phyloP scores from a whole-genome alignment of 2,113 vertebrate species.

The Sigmodon hispidus region DNA sequence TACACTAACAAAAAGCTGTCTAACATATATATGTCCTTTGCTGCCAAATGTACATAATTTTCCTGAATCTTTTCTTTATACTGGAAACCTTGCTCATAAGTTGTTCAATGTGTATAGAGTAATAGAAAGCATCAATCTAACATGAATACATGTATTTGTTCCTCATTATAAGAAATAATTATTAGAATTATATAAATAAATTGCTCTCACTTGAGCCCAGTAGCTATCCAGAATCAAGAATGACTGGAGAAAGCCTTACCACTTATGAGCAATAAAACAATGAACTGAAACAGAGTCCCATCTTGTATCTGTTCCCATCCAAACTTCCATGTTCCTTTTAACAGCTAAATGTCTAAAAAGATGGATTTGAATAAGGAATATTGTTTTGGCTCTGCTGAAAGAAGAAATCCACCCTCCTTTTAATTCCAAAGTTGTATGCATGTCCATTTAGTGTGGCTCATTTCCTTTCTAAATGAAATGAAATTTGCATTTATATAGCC shows the following conservation, averaged over 20 bases:
- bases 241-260: slow-evolving; percentile 34
- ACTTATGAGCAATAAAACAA: neutral
- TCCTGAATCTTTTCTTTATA: neutral
- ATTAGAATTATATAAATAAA: slow-evolving; percentile 21
- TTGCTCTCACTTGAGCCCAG: slow-evolving; percentile 2
- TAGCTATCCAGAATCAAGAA: neutral
- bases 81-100: slow-evolving; percentile 12
- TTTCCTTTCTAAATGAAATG: slow-evolving; percentile 75
- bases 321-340: slow-evolving; percentile 51
- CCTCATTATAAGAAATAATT: slow-evolving; percentile 58
- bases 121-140: neutral
- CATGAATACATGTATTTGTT: neutral
- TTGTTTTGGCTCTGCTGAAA: slow-evolving; percentile 55
- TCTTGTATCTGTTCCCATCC: slow-evolving; percentile 37
- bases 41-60: neutral
- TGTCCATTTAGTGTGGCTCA: slow-evolving; percentile 69
- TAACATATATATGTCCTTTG: neutral
- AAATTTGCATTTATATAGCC: slow-evolving; percentile 79
- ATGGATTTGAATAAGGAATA: slow-evolving; percentile 44
- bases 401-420: slow-evolving; percentile 59
- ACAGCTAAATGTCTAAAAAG: slow-evolving; percentile 44
- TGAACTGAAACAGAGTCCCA: slow-evolving; percentile 54
- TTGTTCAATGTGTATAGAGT: neutral
- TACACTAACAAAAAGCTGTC: neutral
- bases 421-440: slow-evolving; percentile 63